Base-by-base conservation (phyloP, 2,797 vertebrate species). In the Thalassophryne amazonica region DNA sequence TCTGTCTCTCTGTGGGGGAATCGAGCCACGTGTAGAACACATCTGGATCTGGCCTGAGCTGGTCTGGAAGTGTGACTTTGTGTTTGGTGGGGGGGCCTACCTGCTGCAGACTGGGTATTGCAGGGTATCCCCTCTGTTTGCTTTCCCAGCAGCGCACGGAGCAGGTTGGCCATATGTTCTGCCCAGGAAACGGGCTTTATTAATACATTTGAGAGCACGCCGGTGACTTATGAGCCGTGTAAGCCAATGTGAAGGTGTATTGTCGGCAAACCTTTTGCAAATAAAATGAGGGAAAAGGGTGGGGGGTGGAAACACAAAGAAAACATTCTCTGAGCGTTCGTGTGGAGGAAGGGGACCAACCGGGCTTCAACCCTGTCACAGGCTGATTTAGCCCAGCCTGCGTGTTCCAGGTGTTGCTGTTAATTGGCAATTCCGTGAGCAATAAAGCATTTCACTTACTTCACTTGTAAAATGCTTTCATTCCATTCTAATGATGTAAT, bases 401-500 rank as follows among this genome's bases (percentile, higher is more conserved):
- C 47, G 69, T 17, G 69, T 80, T 87, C 86, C 89, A 91, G 90
- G 89, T 92, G 89, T 86, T 88, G 82, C 73, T 63, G 85, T 88
- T 91, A 91, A 91, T 90, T 91, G 88, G 83, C 85, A 85, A 80
- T 91, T 89, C 83, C 42, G 53, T 10, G 38, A 76, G 77, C 86
- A 87, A 86, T 91, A 90, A 90, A 91, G 78, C 80, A 83, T 88
- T 89, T 86, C 68, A 73, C 78, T 82, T 81, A 64, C 74, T 62
- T 76, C 34, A 56, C 78, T 80, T 79, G 83, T 89, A 89, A 91
- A 90, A 73, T 63, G 78, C 82, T 88, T 89, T 86, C 84, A 88
- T 86, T 85, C 80, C 73, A 61, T 80, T 81, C 78, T 89, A 90
- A 89, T 91, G 87, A 88, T 90, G 90, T 87, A 90, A 92, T 92